A percentile compares a stretch with the other conserved stretches of the same genome.
Evolutionary conservation across 2,113 vertebrate genomes (phyloP).

Genomic region (Myodes glareolus): DNA sequence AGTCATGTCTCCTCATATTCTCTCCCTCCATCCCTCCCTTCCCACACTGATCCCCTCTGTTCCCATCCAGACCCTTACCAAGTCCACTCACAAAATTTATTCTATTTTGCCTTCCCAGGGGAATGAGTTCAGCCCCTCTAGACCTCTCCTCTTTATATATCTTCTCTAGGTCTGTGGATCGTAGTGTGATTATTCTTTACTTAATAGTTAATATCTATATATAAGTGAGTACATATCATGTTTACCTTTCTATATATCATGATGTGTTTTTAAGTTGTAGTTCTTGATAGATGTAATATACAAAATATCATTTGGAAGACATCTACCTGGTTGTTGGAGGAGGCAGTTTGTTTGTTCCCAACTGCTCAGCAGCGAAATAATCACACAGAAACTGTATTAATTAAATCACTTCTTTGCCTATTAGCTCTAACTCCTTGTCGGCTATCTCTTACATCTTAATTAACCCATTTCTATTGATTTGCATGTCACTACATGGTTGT

Average conservation of each 20-base stretch:
- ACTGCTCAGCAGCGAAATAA: no score
- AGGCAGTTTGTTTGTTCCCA: no score
- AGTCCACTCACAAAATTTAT: neutral
- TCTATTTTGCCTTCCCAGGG: neutral
- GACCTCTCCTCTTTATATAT: neutral
- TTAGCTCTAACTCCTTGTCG: no score
- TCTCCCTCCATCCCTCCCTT: no score
- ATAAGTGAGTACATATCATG: neutral
- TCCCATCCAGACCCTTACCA: no score
- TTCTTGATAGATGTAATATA: neutral
- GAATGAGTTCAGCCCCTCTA: neutral
- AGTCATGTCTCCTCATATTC: neutral
- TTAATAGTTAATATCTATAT: neutral
- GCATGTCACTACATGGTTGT: no score
- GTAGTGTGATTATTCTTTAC: neutral
- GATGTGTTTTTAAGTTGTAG: neutral
- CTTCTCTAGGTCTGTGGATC: neutral
- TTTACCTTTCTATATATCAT: neutral
- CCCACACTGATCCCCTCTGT: no score
- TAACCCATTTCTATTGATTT: no score
- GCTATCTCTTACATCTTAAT: no score
- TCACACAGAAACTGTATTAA: no score
- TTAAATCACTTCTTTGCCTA: no score
- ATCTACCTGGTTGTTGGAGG: neutral
- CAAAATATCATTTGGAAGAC: neutral